A percentile compares a stretch with the other conserved stretches of the same genome.
Conservation (phyloP, 2,113 vertebrate genomes). For the Mobula hypostoma region DNA sequence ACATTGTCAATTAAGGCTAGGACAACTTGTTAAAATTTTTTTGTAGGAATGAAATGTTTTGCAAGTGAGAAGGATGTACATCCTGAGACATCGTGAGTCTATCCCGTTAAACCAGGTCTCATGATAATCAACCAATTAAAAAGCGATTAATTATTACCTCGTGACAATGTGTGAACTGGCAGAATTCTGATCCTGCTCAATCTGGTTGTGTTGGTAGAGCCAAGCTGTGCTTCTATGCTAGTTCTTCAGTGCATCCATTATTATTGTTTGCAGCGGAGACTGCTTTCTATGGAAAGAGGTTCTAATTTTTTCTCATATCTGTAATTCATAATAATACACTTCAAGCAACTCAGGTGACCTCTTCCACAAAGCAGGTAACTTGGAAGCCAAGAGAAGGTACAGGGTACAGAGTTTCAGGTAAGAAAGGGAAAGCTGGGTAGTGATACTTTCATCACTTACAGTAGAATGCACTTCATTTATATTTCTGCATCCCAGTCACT, state of each 20-base stretch:
- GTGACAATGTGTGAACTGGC: background rate
- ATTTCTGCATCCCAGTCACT: background rate
- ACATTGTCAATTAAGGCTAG: background rate
- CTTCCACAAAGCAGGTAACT: background rate
- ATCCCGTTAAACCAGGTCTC: background rate
- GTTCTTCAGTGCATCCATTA: background rate
- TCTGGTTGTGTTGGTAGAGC: background rate
- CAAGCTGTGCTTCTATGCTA: background rate
- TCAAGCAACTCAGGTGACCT: background rate
- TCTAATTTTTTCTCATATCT: background rate
- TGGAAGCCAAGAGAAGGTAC: background rate
- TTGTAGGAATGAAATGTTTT: background rate
- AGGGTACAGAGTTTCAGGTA: background rate
- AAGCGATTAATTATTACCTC: background rate
- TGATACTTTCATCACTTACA: background rate
- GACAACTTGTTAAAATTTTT: background rate
- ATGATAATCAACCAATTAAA: background rate
- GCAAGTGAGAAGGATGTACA: background rate
- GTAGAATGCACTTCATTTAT: background rate
- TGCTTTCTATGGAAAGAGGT: background rate
- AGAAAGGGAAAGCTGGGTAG: background rate
- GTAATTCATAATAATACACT: background rate
- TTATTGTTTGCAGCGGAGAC: background rate
- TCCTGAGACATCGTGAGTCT: background rate
- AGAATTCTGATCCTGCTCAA: background rate